Percentiles rank a stretch among this genome's conserved stretches.
Conservation (phyloP, 2,113 vertebrate species). For the pig (Sus scrofa) region DNA sequence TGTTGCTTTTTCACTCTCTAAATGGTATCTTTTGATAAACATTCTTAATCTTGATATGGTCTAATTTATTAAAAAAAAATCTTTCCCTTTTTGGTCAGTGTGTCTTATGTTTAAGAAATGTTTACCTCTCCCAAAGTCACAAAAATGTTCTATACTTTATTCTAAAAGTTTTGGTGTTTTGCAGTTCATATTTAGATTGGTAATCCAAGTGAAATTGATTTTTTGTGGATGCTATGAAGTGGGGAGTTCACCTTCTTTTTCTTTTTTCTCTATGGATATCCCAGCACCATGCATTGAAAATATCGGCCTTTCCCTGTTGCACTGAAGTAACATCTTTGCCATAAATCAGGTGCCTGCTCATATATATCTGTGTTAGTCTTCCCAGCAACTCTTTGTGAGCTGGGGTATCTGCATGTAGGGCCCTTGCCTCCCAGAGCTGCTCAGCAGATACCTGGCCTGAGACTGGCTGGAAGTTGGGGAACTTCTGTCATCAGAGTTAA, state of each 20-base stretch:
- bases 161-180: background rate
- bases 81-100: background rate
- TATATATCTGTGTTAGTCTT: background rate
- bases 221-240: background rate
- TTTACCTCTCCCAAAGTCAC: background rate
- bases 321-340: background rate
- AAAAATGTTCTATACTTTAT: background rate
- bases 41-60: background rate
- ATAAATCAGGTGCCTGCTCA: background rate
- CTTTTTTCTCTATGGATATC: background rate
- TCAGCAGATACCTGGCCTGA: background rate
- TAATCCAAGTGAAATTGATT: background rate
- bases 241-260: background rate
- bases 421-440: background rate
- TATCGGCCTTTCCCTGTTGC: background rate
- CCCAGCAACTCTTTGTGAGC: background rate
- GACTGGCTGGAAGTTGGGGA: background rate
- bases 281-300: background rate
- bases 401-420: background rate
- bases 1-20: background rate
- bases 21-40: background rate
- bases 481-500: background rate
- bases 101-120: background rate
- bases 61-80: background rate
- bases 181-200: constrained; percentile 22